Conservation (phyloP, 2,888 invertebrate species). For the Netelia inedita region DNA sequence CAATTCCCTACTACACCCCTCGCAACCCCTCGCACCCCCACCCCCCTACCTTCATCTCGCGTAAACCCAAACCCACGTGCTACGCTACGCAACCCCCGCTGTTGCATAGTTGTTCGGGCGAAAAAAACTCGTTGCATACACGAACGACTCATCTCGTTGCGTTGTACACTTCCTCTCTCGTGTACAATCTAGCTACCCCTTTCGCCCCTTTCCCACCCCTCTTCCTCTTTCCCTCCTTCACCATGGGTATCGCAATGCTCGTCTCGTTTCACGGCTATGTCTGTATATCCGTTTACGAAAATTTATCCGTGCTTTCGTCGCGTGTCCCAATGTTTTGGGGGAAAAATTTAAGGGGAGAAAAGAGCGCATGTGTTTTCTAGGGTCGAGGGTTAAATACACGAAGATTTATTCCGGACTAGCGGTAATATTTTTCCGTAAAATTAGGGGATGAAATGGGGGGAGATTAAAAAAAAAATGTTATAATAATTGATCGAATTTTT, state of each 20-base stretch:
- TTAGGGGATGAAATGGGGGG: background rate
- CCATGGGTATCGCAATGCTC: background rate
- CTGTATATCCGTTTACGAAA: constrained; percentile 6
- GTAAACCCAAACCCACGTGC: background rate
- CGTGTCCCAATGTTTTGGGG: background rate
- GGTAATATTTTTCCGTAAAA: background rate
- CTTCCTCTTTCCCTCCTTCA: no score
- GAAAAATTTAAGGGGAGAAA: constrained; percentile 4
- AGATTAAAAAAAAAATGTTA: background rate
- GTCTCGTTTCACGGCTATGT: background rate
- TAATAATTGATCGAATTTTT: no score
- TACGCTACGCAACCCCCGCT: background rate
- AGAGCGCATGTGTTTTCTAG: background rate
- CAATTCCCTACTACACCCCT: background rate
- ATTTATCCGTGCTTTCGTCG: constrained; percentile 28
- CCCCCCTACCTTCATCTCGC: background rate
- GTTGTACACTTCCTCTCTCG: constrained; percentile 38
- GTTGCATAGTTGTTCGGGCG: constrained; percentile 35
- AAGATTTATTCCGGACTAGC: background rate
- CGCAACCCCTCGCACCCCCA: no score
- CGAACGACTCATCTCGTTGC: constrained; percentile 42
- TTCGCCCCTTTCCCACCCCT: no score
- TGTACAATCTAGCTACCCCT: constrained; percentile 17
- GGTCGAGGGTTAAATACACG: background rate
- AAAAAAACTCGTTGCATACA: constrained; percentile 55